These are phyloP conservation scores for Bergia puertoricense DNA, from an alignment of 92 coral and sea anemone species.

Conservation along the genomic window DNA sequence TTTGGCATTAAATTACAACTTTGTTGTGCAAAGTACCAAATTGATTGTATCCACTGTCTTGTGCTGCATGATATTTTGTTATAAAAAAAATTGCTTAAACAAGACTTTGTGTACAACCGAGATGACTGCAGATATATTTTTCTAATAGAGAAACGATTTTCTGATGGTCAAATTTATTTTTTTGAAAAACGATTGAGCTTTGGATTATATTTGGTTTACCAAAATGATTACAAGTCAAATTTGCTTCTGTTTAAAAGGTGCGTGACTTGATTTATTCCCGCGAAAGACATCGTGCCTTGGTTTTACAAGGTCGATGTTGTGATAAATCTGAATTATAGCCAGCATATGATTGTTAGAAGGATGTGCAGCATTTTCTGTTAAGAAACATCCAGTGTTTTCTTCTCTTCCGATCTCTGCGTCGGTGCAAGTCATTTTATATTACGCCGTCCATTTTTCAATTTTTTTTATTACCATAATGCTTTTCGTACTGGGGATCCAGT, in stretches of 20 bases:
- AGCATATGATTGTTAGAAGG: not conserved
- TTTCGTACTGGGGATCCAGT: no score
- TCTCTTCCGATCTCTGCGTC: not conserved
- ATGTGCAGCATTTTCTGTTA: slow-evolving; percentile 7
- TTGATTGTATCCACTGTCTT: slow-evolving; percentile 17
- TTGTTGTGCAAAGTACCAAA: slow-evolving; percentile 11
- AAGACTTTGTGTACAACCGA: slow-evolving; percentile 23
- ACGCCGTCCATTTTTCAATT: not conserved
- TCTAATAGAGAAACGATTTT: slow-evolving; percentile 1
- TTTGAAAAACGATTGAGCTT: slow-evolving; percentile 2
- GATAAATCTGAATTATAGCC: not conserved
- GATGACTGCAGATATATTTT: slow-evolving; percentile 10
- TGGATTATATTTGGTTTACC: slow-evolving; percentile 17
- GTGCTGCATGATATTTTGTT: slow-evolving; percentile 28
- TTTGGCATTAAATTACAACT: not conserved
- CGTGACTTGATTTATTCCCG: not conserved
- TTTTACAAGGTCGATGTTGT: slow-evolving; percentile 5
- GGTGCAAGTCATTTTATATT: not conserved
- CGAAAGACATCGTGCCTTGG: not conserved
- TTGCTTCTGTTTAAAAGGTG: not conserved
- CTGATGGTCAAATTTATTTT: slow-evolving; percentile 18
- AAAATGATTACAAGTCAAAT: slow-evolving; percentile 2
- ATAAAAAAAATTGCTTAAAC: slow-evolving; percentile 16
- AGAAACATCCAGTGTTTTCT: not conserved
- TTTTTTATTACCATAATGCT: not conserved